Percentiles rank a stretch among this genome's conserved stretches.
phyloP scores from a whole-genome alignment of 2,113 vertebrate species.

The Seriola dumerili region DNA sequence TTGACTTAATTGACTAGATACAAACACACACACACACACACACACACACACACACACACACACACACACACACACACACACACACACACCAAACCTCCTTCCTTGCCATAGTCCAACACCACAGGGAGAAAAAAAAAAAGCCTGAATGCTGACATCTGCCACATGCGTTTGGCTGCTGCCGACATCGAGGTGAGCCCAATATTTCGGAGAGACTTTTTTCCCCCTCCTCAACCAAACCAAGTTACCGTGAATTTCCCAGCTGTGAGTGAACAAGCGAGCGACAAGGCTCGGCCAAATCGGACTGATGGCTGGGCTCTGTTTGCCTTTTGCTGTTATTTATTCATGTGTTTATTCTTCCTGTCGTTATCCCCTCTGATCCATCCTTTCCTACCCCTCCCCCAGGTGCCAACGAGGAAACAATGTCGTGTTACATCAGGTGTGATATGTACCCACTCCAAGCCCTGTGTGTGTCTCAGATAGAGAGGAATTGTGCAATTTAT shows the following conservation, averaged over 20 bases:
- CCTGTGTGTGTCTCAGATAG: conserved; percentile 17
- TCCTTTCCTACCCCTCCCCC: conserved; percentile 64
- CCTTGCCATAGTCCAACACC: conserved; percentile 16
- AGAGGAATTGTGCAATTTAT: not conserved
- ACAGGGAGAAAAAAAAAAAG: conserved; percentile 7
- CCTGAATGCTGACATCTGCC: conserved; percentile 66
- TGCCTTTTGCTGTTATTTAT: conserved; percentile 82
- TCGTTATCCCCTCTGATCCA: conserved; percentile 62
- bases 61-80: not conserved
- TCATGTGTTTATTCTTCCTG: conserved; percentile 80
- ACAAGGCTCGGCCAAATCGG: conserved; percentile 74
- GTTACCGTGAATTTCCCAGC: conserved; percentile 75
- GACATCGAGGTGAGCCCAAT: conserved; percentile 55
- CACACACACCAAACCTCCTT: not conserved
- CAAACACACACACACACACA: not conserved
- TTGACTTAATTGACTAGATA: too few relatives aligned
- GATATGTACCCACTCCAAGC: conserved; percentile 43
- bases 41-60: not conserved
- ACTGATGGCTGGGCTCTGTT: conserved; percentile 77
- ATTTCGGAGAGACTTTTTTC: conserved; percentile 24
- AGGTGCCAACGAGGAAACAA: conserved; percentile 61
- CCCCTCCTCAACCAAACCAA: conserved; percentile 45
- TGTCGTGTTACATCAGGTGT: conserved; percentile 78
- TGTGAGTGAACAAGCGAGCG: conserved; percentile 63
- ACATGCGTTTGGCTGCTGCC: conserved; percentile 54